Conservation (phyloP, 2,113 vertebrate species). For the Carettochelys insculpta region DNA sequence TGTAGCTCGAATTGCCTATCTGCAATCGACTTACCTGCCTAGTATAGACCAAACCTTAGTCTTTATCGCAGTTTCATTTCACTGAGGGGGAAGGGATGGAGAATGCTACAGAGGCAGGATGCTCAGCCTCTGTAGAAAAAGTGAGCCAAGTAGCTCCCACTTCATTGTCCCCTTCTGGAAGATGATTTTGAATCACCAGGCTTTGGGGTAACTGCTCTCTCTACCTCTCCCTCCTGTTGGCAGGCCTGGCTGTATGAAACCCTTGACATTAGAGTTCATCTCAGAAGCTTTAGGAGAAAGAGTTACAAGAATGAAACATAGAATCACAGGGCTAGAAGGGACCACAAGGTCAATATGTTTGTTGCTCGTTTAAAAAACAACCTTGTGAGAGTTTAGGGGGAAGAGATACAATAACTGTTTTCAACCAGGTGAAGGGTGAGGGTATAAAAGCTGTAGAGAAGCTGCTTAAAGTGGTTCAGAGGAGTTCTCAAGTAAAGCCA, state of each 20-base stretch:
- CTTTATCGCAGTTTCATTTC: background rate
- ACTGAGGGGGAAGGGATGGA: background rate
- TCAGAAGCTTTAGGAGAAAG: background rate
- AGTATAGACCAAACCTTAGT: no score
- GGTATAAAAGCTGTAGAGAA: background rate
- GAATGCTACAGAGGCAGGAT: background rate
- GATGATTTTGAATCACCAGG: no score
- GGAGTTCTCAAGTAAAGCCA: background rate
- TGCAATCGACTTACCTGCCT: no score
- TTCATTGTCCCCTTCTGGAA: background rate
- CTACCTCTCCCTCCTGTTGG: no score
- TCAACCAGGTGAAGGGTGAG: background rate
- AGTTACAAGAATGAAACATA: conserved; percentile 16
- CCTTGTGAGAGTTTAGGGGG: background rate
- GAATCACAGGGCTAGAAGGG: background rate
- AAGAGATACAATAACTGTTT: background rate
- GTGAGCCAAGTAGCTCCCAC: background rate
- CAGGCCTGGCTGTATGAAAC: background rate
- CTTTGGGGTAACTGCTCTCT: no score
- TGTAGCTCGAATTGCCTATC: no score
- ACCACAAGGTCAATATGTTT: background rate
- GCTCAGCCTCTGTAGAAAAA: background rate
- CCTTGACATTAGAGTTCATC: background rate
- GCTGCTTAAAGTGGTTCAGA: conserved; percentile 4
- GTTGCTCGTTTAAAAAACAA: background rate